Evolutionary conservation across 1,140 invertebrate species (phyloP).

Genomic region (Cataglyphis hispanica): DNA sequence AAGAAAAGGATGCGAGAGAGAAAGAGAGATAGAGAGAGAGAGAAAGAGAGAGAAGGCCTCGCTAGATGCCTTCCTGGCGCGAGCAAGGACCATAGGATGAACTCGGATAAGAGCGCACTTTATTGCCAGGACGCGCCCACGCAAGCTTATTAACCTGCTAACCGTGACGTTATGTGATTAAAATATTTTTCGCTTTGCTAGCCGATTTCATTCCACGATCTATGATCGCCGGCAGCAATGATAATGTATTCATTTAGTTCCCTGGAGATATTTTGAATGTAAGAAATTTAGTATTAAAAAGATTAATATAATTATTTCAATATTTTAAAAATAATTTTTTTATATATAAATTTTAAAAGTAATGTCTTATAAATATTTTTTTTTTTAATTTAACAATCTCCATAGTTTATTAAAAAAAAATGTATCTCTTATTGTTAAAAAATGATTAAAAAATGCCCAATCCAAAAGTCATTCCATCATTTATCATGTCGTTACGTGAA

Average conservation of each 20-base stretch:
- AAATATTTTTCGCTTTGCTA: constrained; percentile 64
- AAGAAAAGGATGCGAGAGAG: not conserved
- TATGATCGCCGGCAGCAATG: constrained; percentile 21
- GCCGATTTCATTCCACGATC: constrained; percentile 6
- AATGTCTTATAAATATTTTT: not conserved
- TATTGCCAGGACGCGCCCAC: constrained; percentile 73
- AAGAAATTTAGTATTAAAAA: not conserved
- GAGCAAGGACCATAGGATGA: constrained; percentile 70
- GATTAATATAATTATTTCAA: not conserved
- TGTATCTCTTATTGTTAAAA: not conserved
- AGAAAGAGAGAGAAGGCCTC: constrained; percentile 38
- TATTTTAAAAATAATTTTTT: not conserved
- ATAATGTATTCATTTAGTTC: constrained; percentile 37
- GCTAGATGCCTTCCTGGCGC: constrained; percentile 65
- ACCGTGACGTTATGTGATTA: constrained; percentile 74
- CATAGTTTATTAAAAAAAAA: not conserved
- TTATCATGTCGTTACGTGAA: constrained; percentile 38
- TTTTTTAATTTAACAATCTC: not conserved
- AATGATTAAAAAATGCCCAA: not conserved
- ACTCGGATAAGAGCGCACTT: constrained; percentile 71
- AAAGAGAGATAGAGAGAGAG: not conserved
- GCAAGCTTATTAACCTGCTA: constrained; percentile 77
- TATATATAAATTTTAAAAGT: not conserved
- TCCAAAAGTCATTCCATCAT: constrained; percentile 13
- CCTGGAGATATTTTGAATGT: not conserved